Evolutionary conservation across 2,888 invertebrate species (phyloP).

Genomic region (Mesochorus sp.): DNA sequence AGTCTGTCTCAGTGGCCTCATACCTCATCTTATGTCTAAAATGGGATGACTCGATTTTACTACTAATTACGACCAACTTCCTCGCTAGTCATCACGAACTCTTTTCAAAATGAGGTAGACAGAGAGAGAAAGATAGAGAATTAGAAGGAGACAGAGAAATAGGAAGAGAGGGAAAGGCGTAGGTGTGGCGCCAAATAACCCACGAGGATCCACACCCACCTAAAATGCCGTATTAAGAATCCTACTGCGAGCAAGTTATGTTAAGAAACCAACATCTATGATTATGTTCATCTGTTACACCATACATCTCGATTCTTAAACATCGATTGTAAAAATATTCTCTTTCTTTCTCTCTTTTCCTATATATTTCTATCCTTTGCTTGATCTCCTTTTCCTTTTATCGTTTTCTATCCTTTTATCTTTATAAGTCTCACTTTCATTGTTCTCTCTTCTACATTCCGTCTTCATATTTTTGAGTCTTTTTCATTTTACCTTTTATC

Average conservation of each 20-base stretch:
- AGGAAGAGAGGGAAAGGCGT: background rate
- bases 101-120: conserved; percentile 2
- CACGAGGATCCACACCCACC: conserved; percentile 41
- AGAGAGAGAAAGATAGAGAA: background rate
- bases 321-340: conserved; percentile 37
- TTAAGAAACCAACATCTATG: conserved; percentile 25
- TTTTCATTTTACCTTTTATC: background rate
- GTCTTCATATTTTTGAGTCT: no score
- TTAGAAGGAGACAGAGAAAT: background rate
- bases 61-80: conserved; percentile 54
- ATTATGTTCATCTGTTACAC: conserved; percentile 26
- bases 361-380: background rate
- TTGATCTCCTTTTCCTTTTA: background rate
- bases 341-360: background rate
- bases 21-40: conserved; percentile 41
- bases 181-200: conserved; percentile 45
- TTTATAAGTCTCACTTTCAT: no score
- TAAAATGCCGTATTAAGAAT: conserved; percentile 46
- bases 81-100: conserved; percentile 38
- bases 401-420: background rate
- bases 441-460: no score
- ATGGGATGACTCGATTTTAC: conserved; percentile 44
- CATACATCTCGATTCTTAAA: conserved; percentile 12
- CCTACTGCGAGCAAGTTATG: conserved; percentile 27
- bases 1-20: conserved; percentile 22